Base-by-base conservation (phyloP, 2,888 invertebrate species). In the Tachystola acroxantha region DNA sequence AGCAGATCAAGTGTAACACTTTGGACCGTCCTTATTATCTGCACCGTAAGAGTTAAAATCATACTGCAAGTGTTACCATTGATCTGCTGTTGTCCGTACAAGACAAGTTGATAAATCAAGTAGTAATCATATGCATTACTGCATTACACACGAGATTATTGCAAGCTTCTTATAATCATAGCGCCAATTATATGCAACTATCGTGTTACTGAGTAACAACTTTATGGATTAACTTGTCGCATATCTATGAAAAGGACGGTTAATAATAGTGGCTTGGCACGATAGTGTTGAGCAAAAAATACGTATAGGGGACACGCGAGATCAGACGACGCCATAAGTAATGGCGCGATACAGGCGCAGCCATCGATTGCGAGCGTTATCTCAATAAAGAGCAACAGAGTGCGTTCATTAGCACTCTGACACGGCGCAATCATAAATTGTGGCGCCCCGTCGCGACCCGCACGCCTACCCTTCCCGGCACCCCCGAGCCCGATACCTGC, bases 381-480 rank as follows among this genome's bases (percentile, higher is more conserved):
- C 84, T 86, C 82, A 84, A 86, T 85, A 85, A 85, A 85, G 82
- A 79, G 71, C 79, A 81, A 78, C 81, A 70, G 75, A 81, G 81
- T 77, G 80, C 76, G 78, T 84, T 85, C 85, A 85, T 86, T 85
- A 86, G 78, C 78, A 79, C 80, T 78, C 76, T 84, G 84, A 82
- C 85, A 79, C 76, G 75, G 72, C 66, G 76, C 67, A 76, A 82
- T 85, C 85, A 82, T 86, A 85, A 86, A 86, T 85, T 80, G 72
- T 73, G 81, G 79, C 73, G 65, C 81, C 85, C 84, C 73, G 78
- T 64, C 66, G 85, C 70, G 82, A 58, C 78, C 79, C 79, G 71
- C 74, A 76, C 79, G 74, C 63, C 71, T 71, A 65, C 74, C 74
- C 72, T 70, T 56, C 67, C 48, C 60, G 47, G 58, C 59, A 58